Evolutionary conservation across 2,888 invertebrate genomes (phyloP), one percentile per base, ranked within the genome.

Genomic region (Trisateles emortualis): DNA sequence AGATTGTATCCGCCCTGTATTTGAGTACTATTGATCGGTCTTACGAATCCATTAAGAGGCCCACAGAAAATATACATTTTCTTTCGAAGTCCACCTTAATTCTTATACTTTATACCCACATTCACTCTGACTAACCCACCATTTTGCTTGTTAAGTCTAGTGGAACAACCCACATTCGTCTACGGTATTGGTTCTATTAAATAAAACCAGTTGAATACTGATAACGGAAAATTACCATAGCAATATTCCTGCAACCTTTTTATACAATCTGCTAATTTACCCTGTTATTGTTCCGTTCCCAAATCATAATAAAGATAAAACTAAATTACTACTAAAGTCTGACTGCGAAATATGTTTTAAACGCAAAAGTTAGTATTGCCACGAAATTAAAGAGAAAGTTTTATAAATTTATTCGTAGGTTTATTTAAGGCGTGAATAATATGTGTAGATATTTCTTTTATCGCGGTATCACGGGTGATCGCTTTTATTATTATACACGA

Each of bases 271-370:
- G 48, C 50, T 51, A 51, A 68, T 53, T 66, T 47, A 42, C 43
- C 38, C 8, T 3, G 11, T 43, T 32, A 44, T 60, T 60, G 9
- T 40, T 36, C 38, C 36, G 44, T 32, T 52, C 16, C 36, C 30
- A 51, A 66, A 55, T 54, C 29, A 52, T 45, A 52, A 44, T 54
- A 59, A 59, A 68, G 49, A 67, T 63, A 55, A 48, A 59, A 56
- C 41, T 51, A 60, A 68, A 64, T 64, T 61, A 50, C 43, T 38
- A 33, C 48, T 42, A 29, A 42, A 36, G 8, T 22, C 24, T 17
- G 26, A 68, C 22, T 26, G 49, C 42, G 49, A 68, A 60, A 60
- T 60, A 53, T 56, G 53, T 33, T 44, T 3, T 22, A 29, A 56
- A 56, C 48, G 44, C 22, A 29, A 54, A 52, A 14, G 40, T 49